A percentile compares a stretch with the other conserved stretches of the same genome.
Conservation (phyloP, 2,797 vertebrate species). For the Spheniscus humboldti region DNA sequence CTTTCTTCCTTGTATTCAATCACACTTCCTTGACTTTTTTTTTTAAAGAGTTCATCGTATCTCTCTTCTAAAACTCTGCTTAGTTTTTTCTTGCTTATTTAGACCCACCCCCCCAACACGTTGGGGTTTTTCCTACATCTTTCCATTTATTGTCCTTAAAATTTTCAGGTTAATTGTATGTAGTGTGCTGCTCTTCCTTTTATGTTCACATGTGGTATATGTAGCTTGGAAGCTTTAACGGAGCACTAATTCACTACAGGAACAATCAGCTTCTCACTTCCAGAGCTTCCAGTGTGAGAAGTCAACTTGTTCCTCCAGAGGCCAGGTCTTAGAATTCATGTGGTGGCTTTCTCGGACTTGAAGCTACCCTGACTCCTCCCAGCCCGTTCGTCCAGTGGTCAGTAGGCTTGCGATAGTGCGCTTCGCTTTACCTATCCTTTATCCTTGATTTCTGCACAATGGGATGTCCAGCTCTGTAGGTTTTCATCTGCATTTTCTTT, state of each 20-base stretch:
- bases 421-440: neutral
- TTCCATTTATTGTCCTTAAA: neutral
- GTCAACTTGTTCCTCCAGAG: neutral
- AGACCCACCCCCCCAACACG: no score
- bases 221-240: neutral
- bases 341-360: neutral
- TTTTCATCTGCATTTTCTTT: neutral
- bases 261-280: neutral
- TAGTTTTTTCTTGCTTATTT: neutral
- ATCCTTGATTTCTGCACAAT: fast-evolving
- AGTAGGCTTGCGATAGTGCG: fast-evolving
- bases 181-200: neutral
- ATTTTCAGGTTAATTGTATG: neutral
- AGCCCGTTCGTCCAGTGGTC: fast-evolving
- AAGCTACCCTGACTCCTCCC: neutral
- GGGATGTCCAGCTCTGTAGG: neutral
- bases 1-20: neutral
- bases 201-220: fast-evolving
- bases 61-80: neutral
- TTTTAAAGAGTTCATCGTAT: fast-evolving
- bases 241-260: neutral
- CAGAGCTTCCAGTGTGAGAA: neutral
- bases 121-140: neutral
- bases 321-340: neutral
- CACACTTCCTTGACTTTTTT: neutral